Evolutionary conservation across 2,888 invertebrate genomes (phyloP), one percentile per base, ranked within the genome.

Genomic region (Andrena minutula): DNA sequence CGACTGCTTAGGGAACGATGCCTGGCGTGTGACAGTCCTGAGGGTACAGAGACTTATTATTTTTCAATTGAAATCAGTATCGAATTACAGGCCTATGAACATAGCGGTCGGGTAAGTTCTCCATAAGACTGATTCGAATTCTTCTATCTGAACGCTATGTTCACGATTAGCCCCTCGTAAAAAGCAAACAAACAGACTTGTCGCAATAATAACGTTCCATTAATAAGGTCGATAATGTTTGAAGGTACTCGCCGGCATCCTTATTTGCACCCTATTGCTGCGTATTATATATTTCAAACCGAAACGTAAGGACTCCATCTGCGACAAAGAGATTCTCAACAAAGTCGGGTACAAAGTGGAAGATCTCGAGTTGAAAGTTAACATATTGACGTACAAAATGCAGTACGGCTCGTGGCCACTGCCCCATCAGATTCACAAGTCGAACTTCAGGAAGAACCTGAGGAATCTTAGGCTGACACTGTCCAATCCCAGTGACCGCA

Each of bases 351-450:
- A 87, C 60, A 92, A 91, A 75, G 73, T 93, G 49, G 90, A 92
- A 63, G 92, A 92, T 79, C 89, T 93, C 2, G 93, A 93, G 80
- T 81, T 93, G 23, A 92, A 91, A 75, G 86, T 93, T 4, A 92
- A 92, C 65, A 88, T 93, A 47, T 66, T 93, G 53, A 92, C 92
- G 0, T 93, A 93, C 69, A 93, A 93, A 86, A 88, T 91, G 78
- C 93, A 92, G 70, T 93, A 93, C 41, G 93, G 92, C 2, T 86
- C 88, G 10, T 93, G 92, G 93, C 92, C 92, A 1, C 49, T 91
- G 51, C 90, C 91, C 1, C 85, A 90, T 69, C 85, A 90, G 70
- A 83, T 92, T 74, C 82, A 74, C 20, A 84, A 81, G 35, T 79
- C 88, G 1, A 81, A 74, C 16, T 71, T 85, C 0, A 88, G 79